A percentile compares a stretch with the other conserved stretches of the same genome.
phyloP scores from a whole-genome alignment of 2,888 invertebrate genomes.

The Syritta pipiens region DNA sequence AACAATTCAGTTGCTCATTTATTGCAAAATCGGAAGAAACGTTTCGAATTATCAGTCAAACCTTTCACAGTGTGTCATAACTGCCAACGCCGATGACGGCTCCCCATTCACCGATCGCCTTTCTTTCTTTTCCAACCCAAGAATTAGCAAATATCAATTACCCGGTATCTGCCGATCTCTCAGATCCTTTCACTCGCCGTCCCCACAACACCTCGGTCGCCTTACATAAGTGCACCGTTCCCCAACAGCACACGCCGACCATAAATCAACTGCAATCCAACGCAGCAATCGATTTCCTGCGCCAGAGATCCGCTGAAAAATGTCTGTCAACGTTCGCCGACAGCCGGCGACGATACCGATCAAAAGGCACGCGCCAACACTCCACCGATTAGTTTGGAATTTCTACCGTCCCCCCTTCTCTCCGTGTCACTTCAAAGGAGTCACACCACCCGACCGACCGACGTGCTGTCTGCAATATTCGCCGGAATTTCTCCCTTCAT shows the following conservation, averaged over 20 bases:
- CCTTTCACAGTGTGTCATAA: too few species aligned
- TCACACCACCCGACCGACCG: conserved; percentile 12
- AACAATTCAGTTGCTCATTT: too few species aligned
- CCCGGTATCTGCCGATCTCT: not conserved
- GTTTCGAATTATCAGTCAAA: too few species aligned
- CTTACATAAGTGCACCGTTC: not conserved
- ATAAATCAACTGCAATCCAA: conserved; percentile 33
- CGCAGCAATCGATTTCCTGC: conserved; percentile 44
- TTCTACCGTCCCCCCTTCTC: conserved; percentile 1
- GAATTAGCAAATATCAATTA: not conserved
- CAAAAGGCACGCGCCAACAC: conserved; percentile 49
- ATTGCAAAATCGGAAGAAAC: too few species aligned
- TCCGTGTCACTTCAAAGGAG: conserved; percentile 39
- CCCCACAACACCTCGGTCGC: not conserved
- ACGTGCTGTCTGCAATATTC: conserved; percentile 16
- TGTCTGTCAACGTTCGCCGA: conserved; percentile 43
- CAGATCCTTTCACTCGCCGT: not conserved
- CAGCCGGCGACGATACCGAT: conserved; percentile 32
- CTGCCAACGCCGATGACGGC: too few species aligned
- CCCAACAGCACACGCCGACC: not conserved
- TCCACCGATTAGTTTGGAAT: conserved; percentile 50
- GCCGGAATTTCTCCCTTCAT: not conserved
- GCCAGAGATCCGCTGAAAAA: conserved; percentile 12
- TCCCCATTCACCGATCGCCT: too few species aligned
- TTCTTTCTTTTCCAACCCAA: too few species aligned